Evolutionary conservation across 2,888 invertebrate species (phyloP).

Genomic region (Macropis europaea): DNA sequence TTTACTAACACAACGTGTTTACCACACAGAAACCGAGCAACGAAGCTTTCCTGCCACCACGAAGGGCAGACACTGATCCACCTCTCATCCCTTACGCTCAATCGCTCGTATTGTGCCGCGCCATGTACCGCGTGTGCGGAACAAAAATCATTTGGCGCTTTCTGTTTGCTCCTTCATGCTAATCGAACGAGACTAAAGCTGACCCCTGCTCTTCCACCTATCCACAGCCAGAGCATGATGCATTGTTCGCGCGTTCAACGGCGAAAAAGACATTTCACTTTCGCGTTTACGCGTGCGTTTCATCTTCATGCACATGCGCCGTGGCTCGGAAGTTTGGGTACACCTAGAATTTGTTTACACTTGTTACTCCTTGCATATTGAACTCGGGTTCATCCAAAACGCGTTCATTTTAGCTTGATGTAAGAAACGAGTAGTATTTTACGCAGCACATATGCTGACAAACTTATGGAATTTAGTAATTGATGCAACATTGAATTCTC

Average conservation of each 20-base stretch:
- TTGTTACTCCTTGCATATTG: too few species aligned
- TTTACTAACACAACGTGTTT: slow-evolving; percentile 76
- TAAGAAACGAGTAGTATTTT: too few species aligned
- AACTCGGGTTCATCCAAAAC: too few species aligned
- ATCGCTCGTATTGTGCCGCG: slow-evolving; percentile 68
- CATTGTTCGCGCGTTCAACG: slow-evolving; percentile 3
- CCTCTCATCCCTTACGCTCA: slow-evolving; percentile 74
- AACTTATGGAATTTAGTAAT: too few species aligned
- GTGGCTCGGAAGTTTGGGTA: background rate
- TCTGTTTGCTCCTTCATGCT: slow-evolving; percentile 55
- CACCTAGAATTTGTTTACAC: too few species aligned
- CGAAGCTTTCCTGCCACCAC: slow-evolving; percentile 40
- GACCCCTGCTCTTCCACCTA: slow-evolving; percentile 18
- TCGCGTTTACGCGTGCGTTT: background rate
- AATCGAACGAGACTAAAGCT: slow-evolving; percentile 54
- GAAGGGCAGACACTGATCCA: slow-evolving; percentile 68
- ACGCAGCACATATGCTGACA: too few species aligned
- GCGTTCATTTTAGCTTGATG: too few species aligned
- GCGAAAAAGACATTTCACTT: slow-evolving; percentile 31
- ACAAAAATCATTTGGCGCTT: slow-evolving; percentile 67
- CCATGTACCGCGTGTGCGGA: slow-evolving; percentile 44
- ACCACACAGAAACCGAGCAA: slow-evolving; percentile 72
- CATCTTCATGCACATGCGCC: background rate
- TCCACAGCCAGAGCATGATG: background rate
- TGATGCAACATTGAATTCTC: too few species aligned